phyloP scores from a whole-genome alignment of 2,888 invertebrate species.

The Charanyca ferruginea region DNA sequence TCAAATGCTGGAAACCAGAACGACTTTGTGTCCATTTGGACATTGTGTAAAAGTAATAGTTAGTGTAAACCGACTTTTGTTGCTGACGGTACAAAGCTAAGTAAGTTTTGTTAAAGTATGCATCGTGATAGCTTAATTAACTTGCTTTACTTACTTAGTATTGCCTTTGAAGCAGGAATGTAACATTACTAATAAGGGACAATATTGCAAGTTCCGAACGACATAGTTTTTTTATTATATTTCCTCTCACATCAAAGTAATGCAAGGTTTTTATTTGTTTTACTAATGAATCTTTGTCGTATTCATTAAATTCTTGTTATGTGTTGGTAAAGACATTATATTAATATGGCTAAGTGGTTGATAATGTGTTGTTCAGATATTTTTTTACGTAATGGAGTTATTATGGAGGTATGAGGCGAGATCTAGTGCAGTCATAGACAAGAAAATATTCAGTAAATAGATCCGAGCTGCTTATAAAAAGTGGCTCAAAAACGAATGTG shows the following conservation, averaged over 20 bases:
- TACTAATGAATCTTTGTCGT: constrained; percentile 54
- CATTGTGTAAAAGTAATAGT: no score
- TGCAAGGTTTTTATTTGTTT: constrained; percentile 58
- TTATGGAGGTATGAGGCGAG: constrained; percentile 25
- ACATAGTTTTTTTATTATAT: constrained; percentile 47
- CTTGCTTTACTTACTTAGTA: constrained; percentile 47
- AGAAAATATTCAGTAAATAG: constrained; percentile 1
- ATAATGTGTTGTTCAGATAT: constrained; percentile 6
- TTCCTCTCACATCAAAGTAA: constrained; percentile 44
- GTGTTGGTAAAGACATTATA: constrained; percentile 57
- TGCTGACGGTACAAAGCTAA: constrained; percentile 4
- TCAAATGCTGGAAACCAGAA: no score
- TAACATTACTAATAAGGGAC: constrained; percentile 62
- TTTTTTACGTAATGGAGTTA: constrained; percentile 40
- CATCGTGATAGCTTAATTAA: constrained; percentile 59
- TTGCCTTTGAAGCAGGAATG: constrained; percentile 56
- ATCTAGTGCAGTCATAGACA: not conserved
- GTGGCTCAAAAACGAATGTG: not conserved
- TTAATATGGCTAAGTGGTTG: constrained; percentile 47
- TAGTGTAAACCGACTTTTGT: not conserved
- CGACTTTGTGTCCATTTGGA: no score
- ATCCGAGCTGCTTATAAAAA: not conserved
- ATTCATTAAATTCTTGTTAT: constrained; percentile 52
- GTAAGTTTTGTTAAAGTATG: constrained; percentile 23
- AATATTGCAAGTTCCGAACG: constrained; percentile 57